Evolutionary conservation across 1,140 invertebrate genomes (phyloP).

Genomic region (Drosophila kohkoa): DNA sequence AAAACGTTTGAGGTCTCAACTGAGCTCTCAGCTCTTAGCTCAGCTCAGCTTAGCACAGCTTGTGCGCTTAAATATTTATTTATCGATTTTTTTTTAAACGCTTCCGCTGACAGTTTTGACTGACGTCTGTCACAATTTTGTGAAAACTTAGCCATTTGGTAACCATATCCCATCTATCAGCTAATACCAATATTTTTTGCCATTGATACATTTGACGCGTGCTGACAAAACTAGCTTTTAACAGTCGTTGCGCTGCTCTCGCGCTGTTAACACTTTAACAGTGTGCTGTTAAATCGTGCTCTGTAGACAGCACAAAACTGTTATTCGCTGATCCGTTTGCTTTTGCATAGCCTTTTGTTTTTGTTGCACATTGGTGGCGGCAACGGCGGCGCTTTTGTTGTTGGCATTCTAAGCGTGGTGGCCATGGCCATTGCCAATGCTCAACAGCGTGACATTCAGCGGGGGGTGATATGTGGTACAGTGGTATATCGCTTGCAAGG

Average conservation of each 20-base stretch:
- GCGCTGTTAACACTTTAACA: conserved; percentile 44
- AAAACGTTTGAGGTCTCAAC: background rate
- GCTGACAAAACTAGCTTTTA: conserved; percentile 25
- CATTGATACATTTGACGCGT: conserved; percentile 44
- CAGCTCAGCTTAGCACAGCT: too few species aligned
- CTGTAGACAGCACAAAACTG: conserved; percentile 39
- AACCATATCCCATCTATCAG: conserved; percentile 34
- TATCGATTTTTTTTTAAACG: conserved; percentile 76
- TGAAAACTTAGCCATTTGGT: conserved; percentile 40
- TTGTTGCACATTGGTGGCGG: conserved; percentile 51
- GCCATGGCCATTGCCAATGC: conserved; percentile 56
- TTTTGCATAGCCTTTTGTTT: conserved; percentile 41
- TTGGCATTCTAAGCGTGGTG: conserved; percentile 62
- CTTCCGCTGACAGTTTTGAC: conserved; percentile 65
- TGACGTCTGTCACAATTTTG: conserved; percentile 70
- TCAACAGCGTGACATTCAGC: conserved; percentile 66
- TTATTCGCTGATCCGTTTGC: conserved; percentile 45
- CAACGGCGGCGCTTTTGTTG: conserved; percentile 52
- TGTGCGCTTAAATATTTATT: conserved; percentile 56
- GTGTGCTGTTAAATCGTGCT: conserved; percentile 15
- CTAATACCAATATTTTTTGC: conserved; percentile 7
- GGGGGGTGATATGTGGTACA: conserved; percentile 30
- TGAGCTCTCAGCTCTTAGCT: background rate
- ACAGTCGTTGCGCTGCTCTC: conserved; percentile 37
- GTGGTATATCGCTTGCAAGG: conserved; percentile 7